phyloP scores from a whole-genome alignment of 2,113 vertebrate genomes.

The Syngnathoides biaculeatus region DNA sequence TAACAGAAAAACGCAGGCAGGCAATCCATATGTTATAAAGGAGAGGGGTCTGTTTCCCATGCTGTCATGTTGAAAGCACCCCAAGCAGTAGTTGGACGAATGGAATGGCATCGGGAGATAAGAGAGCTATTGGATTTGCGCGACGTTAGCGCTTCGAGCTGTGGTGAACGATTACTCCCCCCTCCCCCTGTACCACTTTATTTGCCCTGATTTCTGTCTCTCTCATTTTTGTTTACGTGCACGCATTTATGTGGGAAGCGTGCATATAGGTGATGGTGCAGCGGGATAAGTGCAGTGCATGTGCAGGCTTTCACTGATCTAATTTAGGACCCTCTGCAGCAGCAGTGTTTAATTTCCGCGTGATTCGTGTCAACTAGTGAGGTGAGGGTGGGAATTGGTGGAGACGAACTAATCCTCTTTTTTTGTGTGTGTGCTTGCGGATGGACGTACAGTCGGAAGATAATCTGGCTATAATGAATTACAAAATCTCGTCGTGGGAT shows the following conservation, averaged over 20 bases:
- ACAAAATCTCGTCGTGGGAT: slow-evolving; percentile 13
- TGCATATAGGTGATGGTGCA: slow-evolving; percentile 61
- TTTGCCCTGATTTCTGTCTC: slow-evolving; percentile 60
- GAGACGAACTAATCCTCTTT: slow-evolving; percentile 63
- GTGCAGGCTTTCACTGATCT: slow-evolving; percentile 61
- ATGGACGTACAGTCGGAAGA: slow-evolving; percentile 23
- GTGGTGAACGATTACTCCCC: slow-evolving; percentile 43
- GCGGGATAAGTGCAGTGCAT: slow-evolving; percentile 52
- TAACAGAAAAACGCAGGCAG: slow-evolving; percentile 34
- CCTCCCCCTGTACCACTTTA: background rate
- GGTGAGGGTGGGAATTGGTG: slow-evolving; percentile 51
- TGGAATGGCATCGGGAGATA: slow-evolving; percentile 71
- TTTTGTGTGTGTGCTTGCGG: slow-evolving; percentile 42
- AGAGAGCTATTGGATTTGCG: slow-evolving; percentile 65
- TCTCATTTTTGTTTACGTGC: slow-evolving; percentile 46
- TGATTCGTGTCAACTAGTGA: slow-evolving; percentile 61
- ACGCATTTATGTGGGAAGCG: slow-evolving; percentile 38
- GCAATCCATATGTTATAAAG: slow-evolving; percentile 44
- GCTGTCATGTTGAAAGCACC: slow-evolving; percentile 55
- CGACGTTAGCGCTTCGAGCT: slow-evolving; percentile 49
- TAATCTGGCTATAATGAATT: slow-evolving; percentile 56
- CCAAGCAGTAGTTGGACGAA: slow-evolving; percentile 75
- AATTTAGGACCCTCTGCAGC: slow-evolving; percentile 53
- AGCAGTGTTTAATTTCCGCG: slow-evolving; percentile 54
- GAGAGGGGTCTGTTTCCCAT: slow-evolving; percentile 23